Percentiles rank a stretch among this genome's conserved stretches.
Conservation (phyloP, 1,140 invertebrate genomes). For the Thaumatotibia leucotreta region DNA sequence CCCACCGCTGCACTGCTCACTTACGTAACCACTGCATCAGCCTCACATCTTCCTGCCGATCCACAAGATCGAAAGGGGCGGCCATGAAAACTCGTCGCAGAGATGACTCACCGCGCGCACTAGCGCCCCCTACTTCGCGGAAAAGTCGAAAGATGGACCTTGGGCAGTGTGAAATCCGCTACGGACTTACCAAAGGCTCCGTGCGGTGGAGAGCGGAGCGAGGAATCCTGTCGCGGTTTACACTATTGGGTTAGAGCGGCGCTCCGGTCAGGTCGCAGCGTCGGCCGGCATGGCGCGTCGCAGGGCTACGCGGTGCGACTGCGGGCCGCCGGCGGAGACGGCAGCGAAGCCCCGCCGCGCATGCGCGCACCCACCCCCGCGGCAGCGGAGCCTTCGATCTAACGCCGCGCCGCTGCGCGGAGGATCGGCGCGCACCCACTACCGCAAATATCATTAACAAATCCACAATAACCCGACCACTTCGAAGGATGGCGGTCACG, state of each 20-base stretch:
- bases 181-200: slow-evolving; percentile 58
- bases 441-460: slow-evolving; percentile 60
- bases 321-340: slow-evolving; percentile 49
- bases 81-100: slow-evolving; percentile 72
- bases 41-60: slow-evolving; percentile 47
- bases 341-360: slow-evolving; percentile 38
- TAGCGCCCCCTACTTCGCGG: slow-evolving; percentile 56
- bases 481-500: slow-evolving; percentile 18
- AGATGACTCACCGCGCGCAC: slow-evolving; percentile 66
- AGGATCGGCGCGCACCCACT: slow-evolving; percentile 44
- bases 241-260: slow-evolving; percentile 50
- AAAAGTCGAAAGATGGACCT: slow-evolving; percentile 48
- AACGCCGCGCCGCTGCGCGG: slow-evolving; percentile 49
- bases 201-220: slow-evolving; percentile 35
- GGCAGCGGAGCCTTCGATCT: slow-evolving; percentile 59
- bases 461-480: slow-evolving; percentile 48
- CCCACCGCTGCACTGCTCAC: slow-evolving; percentile 57
- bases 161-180: slow-evolving; percentile 38
- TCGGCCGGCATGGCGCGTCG: slow-evolving; percentile 62
- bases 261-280: slow-evolving; percentile 62
- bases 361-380: slow-evolving; percentile 42
- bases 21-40: slow-evolving; percentile 69
- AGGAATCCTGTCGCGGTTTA: slow-evolving; percentile 39
- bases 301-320: slow-evolving; percentile 63
- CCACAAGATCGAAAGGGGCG: slow-evolving; percentile 58